Base-by-base conservation (phyloP, 2,888 invertebrate genomes). In the Agrochola litura region DNA sequence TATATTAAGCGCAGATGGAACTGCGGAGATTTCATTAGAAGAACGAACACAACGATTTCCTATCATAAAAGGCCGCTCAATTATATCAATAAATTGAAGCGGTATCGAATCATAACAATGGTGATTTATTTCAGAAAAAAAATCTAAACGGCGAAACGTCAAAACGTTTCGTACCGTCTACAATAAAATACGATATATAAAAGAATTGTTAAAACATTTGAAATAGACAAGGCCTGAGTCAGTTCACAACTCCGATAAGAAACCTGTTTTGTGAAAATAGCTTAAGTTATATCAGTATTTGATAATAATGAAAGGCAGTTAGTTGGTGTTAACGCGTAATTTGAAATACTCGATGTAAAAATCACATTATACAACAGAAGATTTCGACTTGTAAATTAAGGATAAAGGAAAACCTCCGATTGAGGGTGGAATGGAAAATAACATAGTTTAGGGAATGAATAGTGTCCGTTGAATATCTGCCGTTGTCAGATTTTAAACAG, bases 401-500 rank as follows among this genome's bases (percentile, higher is more conserved):
- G 41, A 37, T 56, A 72, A 76, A 76, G 30, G 10, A 60, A 69
- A 64, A 67, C 64, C 58, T 75, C 56, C 25, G 43, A 54, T 74
- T 67, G 70, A 77, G 60, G 70, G 46, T 64, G 14, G 41, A 82
- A 79, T 78, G 16, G 46, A 83, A 49, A 64, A 73, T 8, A 76
- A 85, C n/a, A 46, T 52, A 75, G 67, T 54, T 76, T 61, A 54
- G 22, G 58, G 41, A 82, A 79, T 75, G 46, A 25, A 66, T 75
- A 76, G 65, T 70, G 73, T 77, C 74, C 67, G 64, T 78, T 72
- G n/a, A 88, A 88, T 86, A 67, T 65, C 81, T 79, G 83, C 76
- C 56, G 70, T 67, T 64, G 89, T 96, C 91, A 96, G 93, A 95
- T 96, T 92, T 94, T 95, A 91, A 96, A 96, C 89, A 96, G 92